Base-by-base conservation (phyloP, 2,888 invertebrate species). In the Oxystoma pomonae region DNA sequence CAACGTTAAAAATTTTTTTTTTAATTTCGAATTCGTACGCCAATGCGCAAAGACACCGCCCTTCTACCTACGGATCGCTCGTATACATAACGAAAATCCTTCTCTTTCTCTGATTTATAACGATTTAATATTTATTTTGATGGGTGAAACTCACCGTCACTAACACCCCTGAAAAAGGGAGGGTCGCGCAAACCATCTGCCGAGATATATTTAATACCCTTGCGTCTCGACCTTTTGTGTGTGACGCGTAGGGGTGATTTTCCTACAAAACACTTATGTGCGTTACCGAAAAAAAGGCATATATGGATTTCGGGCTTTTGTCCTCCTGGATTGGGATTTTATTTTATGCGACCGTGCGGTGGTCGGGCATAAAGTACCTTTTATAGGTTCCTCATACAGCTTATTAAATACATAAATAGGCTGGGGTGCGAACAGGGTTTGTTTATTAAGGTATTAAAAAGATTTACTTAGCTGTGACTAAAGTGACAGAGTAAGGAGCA, bases 111-210 rank as follows among this genome's bases (percentile, higher is more conserved):
- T 79, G 80, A 81, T 81, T 80, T 81, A 81, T 80, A 78, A 77
- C 77, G 79, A 81, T 81, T 80, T 81, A 80, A 81, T 81, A 81
- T 81, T 80, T 81, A 80, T 81, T 81, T 81, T 81, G 81, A 81
- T 80, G 80, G 81, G 79, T 81, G 78, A 80, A 81, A 81, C 80
- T 80, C 80, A 74, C 80, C 81, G 80, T 80, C 77, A 79, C 81
- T 78, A 81, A 80, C 78, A 77, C 76, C 75, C 67, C 65, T 57
- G 59, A 64, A 64, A 72, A 72, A 64, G 59, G 72, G 74, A 76
- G 76, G 77, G 76, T 74, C 70, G 73, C 19, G 19, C 62, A 22
- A 73, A 76, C 78, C 78, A 79, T 77, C 78, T 78, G 78, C 78
- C 76, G 74, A 76, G 76, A 77, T 77, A 76, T 75, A 77, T 75